Evolutionary conservation across 2,797 vertebrate genomes (phyloP).

Genomic region (Oophaga sylvatica): DNA sequence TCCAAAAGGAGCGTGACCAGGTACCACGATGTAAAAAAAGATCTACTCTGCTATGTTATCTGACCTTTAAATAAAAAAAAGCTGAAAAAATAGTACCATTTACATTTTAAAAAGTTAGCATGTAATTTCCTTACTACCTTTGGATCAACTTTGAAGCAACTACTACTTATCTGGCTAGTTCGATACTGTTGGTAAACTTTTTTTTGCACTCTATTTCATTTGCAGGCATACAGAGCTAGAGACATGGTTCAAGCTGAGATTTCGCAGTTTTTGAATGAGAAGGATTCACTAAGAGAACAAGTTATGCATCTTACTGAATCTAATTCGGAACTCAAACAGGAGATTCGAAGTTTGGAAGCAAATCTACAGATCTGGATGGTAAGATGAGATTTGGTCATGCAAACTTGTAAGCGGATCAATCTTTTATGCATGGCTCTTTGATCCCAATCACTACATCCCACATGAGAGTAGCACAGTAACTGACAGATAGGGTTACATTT

Average conservation of each 20-base stretch:
- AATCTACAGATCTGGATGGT: slow-evolving; percentile 34
- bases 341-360: slow-evolving; percentile 23
- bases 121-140: too few relatives aligned
- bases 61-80: too few relatives aligned
- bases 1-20: slow-evolving; percentile 86
- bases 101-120: too few relatives aligned
- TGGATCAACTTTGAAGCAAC: too few relatives aligned
- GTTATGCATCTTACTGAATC: slow-evolving; percentile 82
- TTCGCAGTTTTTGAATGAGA: slow-evolving; percentile 79
- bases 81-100: too few relatives aligned
- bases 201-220: background rate
- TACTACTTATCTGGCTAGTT: too few relatives aligned
- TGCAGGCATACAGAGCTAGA: slow-evolving; percentile 81
- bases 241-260: slow-evolving; percentile 83
- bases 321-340: slow-evolving; percentile 72
- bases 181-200: background rate
- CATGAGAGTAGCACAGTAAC: too few relatives aligned
- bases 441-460: too few relatives aligned
- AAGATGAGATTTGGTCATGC: slow-evolving; percentile 50
- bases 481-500: too few relatives aligned
- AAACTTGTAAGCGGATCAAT: background rate
- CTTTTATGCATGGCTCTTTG: too few relatives aligned
- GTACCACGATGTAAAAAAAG: slow-evolving; percentile 64
- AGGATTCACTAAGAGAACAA: slow-evolving; percentile 81
- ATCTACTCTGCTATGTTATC: too few relatives aligned